A percentile compares a stretch with the other conserved stretches of the same genome.
Evolutionary conservation across 92 coral and sea anemone genomes (phyloP).

Genomic region (Bergia sp.): DNA sequence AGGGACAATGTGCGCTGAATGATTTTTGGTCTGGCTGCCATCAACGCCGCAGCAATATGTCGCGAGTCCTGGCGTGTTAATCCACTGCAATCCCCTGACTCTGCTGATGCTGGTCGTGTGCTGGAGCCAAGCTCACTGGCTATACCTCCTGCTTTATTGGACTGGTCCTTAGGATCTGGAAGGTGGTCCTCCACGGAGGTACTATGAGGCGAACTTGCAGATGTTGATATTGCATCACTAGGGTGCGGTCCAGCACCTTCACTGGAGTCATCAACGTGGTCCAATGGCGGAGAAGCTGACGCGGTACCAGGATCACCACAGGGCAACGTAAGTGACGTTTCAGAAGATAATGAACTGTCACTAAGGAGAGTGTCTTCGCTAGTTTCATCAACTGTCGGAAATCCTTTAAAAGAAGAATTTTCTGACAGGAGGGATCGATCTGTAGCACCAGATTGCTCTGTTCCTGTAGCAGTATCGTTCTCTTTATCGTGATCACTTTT

Average conservation of each 20-base stretch:
- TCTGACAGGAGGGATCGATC: not conserved
- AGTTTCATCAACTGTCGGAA: not conserved
- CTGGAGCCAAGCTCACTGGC: not conserved
- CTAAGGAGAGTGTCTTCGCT: not conserved
- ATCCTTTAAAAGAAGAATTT: not conserved
- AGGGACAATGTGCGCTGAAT: conserved; percentile 44
- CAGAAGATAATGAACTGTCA: not conserved
- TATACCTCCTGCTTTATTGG: not conserved
- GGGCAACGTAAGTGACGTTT: too few species aligned
- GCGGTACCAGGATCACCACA: not conserved
- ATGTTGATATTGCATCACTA: not conserved
- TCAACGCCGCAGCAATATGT: conserved; percentile 60
- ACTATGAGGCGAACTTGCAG: not conserved
- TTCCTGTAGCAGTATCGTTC: not conserved
- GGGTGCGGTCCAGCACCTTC: not conserved
- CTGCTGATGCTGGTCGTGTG: conserved; percentile 45
- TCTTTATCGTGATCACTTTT: not conserved
- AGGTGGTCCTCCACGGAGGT: not conserved
- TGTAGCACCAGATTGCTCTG: not conserved
- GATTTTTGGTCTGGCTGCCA: conserved; percentile 55
- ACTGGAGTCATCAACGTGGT: not conserved
- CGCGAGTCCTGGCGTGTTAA: conserved; percentile 53
- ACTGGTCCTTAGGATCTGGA: not conserved
- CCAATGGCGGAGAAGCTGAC: not conserved
- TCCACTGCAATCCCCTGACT: conserved; percentile 17